Base-by-base conservation (phyloP, 2,113 vertebrate genomes). In the Mionectes macconnelli region DNA sequence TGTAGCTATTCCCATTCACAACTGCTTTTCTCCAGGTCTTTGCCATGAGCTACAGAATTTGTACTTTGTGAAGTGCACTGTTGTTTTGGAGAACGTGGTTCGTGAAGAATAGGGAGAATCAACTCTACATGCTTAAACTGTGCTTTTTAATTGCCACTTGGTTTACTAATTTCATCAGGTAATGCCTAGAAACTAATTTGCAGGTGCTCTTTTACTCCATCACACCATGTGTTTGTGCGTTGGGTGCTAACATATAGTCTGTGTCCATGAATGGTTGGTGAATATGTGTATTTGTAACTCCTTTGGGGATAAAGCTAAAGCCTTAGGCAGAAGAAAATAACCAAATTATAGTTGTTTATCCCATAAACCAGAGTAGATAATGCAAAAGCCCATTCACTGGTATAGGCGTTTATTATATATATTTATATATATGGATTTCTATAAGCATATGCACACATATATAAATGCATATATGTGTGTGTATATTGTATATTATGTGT, bases 171-270 rank as follows among this genome's bases (percentile, higher is more conserved):
- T 93, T 90, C 60, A 87, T 81, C 72, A 74, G 45, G 63, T 80
- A 53, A 89, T 84, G 45, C 67, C 52, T 86, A 56, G 47, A 72
- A 87, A 87, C 76, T 56, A 49, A 91, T 47, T 87, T 92, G 64
- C 89, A 96, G 95, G 91, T 97, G 90, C 92, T 95, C 47, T 81
- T 84, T 89, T 93, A 81, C 47, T 82, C 69, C 76, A 77, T 77
- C 50, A 63, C 84, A 47, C 67, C 62, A 62, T 78, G 27, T 84
- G 45, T 88, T 94, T 79, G 59, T 87, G 74, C 83, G 39, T n/a
- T 85, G 62, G 87, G 93, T 92, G 92, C 95, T 95, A 95, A 89
- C 74, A 40, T 31, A 64, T 4, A 53, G 64, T 76, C 33, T 89
- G 18, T 86, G 64, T 70, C 91, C 89, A 67, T 93, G 96, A 95